phyloP scores from a whole-genome alignment of 2,888 invertebrate genomes.

The Lithodes maja region DNA sequence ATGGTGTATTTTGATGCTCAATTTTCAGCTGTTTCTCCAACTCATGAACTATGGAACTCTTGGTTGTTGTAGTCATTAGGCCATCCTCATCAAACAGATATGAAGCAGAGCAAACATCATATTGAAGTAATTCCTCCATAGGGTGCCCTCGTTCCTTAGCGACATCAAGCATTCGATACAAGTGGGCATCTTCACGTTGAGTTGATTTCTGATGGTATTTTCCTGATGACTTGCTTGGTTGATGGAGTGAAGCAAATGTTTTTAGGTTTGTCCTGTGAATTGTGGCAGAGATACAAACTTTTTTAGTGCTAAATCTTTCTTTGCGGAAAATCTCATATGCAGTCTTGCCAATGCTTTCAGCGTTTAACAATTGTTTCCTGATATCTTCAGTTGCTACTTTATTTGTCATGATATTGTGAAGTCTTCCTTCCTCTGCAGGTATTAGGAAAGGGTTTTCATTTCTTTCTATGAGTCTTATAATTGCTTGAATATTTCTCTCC shows the following conservation, averaged over 20 bases:
- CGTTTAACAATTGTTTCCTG: conserved; percentile 21
- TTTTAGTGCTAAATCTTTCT: conserved; percentile 21
- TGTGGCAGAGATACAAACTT: conserved; percentile 15
- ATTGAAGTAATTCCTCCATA: background rate
- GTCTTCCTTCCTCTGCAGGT: conserved; percentile 16
- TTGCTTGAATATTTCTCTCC: conserved; percentile 22
- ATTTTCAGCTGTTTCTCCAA: background rate
- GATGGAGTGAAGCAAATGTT: conserved; percentile 2
- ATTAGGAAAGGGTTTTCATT: conserved; percentile 26
- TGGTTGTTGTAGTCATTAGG: background rate
- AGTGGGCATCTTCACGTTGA: background rate
- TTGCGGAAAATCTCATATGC: conserved; percentile 12
- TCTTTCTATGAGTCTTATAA: conserved; percentile 21
- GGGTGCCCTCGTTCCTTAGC: background rate
- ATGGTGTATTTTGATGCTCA: background rate
- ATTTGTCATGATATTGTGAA: conserved; percentile 31
- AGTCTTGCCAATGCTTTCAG: conserved; percentile 7
- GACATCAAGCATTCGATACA: background rate
- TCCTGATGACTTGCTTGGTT: conserved; percentile 10
- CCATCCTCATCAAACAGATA: background rate
- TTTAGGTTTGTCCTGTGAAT: conserved; percentile 7
- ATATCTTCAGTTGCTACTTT: conserved; percentile 9
- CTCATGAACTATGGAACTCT: background rate
- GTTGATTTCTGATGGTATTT: background rate
- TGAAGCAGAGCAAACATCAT: background rate